Conservation (phyloP, 2,888 invertebrate species). For the Nomada ruficornis region DNA sequence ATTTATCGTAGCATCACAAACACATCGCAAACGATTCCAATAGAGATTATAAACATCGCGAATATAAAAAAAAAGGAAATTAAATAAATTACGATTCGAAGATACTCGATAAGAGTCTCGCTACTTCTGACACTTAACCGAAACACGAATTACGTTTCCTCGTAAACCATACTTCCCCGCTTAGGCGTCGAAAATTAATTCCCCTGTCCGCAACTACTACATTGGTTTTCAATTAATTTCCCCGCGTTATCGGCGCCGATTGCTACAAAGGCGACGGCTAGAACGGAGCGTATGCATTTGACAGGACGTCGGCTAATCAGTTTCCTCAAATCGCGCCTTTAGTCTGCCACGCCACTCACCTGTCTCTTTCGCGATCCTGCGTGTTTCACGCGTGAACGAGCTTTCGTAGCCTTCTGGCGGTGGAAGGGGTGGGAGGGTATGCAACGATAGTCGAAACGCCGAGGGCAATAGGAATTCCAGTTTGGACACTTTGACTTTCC, state of each 20-base stretch:
- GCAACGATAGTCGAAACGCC: slow-evolving; percentile 26
- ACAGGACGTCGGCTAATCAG: slow-evolving; percentile 68
- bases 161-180: neutral
- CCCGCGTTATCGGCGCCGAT: slow-evolving; percentile 61
- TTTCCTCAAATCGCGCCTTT: slow-evolving; percentile 62
- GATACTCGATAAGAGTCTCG: too few species aligned
- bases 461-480: neutral
- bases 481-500: slow-evolving; percentile 26
- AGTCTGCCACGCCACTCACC: slow-evolving; percentile 44
- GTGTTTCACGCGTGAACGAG: slow-evolving; percentile 41
- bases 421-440: neutral
- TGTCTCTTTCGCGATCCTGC: slow-evolving; percentile 47
- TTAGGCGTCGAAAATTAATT: slow-evolving; percentile 30
- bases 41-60: too few species aligned
- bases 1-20: too few species aligned
- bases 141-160: neutral
- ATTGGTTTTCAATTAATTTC: slow-evolving; percentile 77
- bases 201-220: slow-evolving; percentile 29
- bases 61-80: too few species aligned
- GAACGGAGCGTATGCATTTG: slow-evolving; percentile 65
- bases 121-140: too few species aligned
- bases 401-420: slow-evolving; percentile 1
- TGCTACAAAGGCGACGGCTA: slow-evolving; percentile 27
- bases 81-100: too few species aligned
- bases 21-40: too few species aligned